A percentile compares a stretch with the other conserved stretches of the same genome.
Evolutionary conservation across 2,888 invertebrate species (phyloP).

Genomic region (Arge pagana): DNA sequence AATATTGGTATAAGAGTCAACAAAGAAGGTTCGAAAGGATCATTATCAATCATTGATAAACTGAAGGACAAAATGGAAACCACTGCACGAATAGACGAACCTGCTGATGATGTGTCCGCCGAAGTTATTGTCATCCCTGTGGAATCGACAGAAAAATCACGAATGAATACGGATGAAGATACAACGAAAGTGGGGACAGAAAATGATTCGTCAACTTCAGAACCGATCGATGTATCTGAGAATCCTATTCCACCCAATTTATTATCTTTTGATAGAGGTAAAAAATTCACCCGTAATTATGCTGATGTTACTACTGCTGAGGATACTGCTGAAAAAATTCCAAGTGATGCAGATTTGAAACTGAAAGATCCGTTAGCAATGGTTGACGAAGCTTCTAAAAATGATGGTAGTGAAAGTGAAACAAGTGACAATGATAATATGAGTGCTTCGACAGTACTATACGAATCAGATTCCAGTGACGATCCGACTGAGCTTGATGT

Average conservation of each 20-base stretch:
- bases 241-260: background rate
- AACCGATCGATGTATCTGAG: background rate
- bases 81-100: background rate
- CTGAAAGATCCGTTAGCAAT: slow-evolving; percentile 40
- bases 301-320: slow-evolving; percentile 8
- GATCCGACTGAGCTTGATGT: slow-evolving; percentile 47
- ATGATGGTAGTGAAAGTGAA: slow-evolving; percentile 40
- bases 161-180: background rate
- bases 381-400: slow-evolving; percentile 27
- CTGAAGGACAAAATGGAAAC: slow-evolving; percentile 52
- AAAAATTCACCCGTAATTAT: background rate
- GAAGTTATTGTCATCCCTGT: background rate
- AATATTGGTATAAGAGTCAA: slow-evolving; percentile 47
- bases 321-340: slow-evolving; percentile 12
- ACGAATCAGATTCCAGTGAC: slow-evolving; percentile 47
- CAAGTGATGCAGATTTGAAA: slow-evolving; percentile 31
- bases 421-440: slow-evolving; percentile 38
- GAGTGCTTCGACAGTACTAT: slow-evolving; percentile 24
- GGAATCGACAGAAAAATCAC: background rate
- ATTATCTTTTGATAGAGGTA: background rate
- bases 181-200: background rate
- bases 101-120: background rate
- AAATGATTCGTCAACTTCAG: slow-evolving; percentile 1
- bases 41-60: slow-evolving; percentile 50
- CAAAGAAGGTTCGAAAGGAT: slow-evolving; percentile 43